These are phyloP conservation scores for Camelus bactrianus DNA, from an alignment of 2,113 vertebrate species.

Conservation along the genomic window DNA sequence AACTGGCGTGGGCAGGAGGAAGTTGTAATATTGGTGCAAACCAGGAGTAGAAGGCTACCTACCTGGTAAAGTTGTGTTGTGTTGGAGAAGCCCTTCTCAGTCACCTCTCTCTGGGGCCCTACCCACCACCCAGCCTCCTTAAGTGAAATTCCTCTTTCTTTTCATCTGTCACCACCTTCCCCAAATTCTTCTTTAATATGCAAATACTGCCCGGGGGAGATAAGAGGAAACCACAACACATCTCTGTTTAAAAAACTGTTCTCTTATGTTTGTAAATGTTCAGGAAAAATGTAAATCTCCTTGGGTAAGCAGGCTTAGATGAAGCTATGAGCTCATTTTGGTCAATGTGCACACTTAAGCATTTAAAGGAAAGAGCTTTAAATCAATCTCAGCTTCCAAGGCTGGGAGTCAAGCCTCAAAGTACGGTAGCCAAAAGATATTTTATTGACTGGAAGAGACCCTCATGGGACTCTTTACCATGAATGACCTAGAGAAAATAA, in stretches of 20 bases:
- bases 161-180: background rate
- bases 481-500: conserved; percentile 6
- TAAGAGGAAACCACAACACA: conserved; percentile 23
- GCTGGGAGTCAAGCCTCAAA: conserved; percentile 27
- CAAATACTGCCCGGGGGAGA: conserved; percentile 15
- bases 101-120: background rate
- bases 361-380: conserved; percentile 29
- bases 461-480: background rate
- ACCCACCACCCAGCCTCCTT: too few species aligned
- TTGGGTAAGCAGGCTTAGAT: background rate
- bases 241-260: conserved; percentile 60
- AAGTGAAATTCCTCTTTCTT: background rate
- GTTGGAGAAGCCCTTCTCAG: background rate
- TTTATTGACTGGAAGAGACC: background rate
- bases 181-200: conserved; percentile 57
- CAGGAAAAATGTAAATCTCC: conserved; percentile 45
- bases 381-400: conserved; percentile 50
- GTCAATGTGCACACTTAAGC: conserved; percentile 44
- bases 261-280: conserved; percentile 52
- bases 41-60: background rate
- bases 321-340: conserved; percentile 53
- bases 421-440: background rate
- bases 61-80: background rate
- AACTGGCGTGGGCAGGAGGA: background rate
- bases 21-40: background rate